These are phyloP conservation scores for Cyclophora punctaria DNA, from an alignment of 2,888 invertebrate genomes.

Conservation along the genomic window DNA sequence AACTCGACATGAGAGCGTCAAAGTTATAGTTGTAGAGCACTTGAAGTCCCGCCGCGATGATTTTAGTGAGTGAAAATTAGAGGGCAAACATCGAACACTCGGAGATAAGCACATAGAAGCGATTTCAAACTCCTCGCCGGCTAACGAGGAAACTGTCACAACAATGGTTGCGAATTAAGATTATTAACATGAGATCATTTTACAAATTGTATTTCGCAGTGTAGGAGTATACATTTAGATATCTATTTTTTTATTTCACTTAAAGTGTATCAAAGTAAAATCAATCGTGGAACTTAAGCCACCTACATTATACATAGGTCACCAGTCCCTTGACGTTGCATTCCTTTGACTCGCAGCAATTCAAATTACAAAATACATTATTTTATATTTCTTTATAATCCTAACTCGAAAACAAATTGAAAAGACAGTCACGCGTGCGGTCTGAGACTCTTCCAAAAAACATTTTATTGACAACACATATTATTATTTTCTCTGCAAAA, in stretches of 20 bases:
- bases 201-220: too few species aligned
- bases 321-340: too few species aligned
- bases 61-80: conserved; percentile 48
- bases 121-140: conserved; percentile 21
- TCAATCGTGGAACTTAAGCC: too few species aligned
- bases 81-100: conserved; percentile 47
- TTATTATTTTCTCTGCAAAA: conserved; percentile 46
- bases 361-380: too few species aligned
- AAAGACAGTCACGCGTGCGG: conserved; percentile 15
- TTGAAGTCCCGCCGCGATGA: conserved; percentile 30
- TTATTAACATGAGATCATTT: too few species aligned
- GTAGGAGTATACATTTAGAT: too few species aligned
- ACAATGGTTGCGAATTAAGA: background rate
- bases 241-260: too few species aligned
- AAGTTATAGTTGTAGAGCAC: conserved; percentile 24
- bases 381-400: too few species aligned
- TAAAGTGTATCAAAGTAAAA: too few species aligned
- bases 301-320: too few species aligned
- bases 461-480: conserved; percentile 28
- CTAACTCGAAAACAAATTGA: conserved; percentile 6
- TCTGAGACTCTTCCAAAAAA: conserved; percentile 16
- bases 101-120: conserved; percentile 34
- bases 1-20: conserved; percentile 27
- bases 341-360: too few species aligned
- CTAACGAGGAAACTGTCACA: conserved; percentile 49